A percentile compares a stretch with the other conserved stretches of the same genome.
phyloP scores from a whole-genome alignment of 2,797 vertebrate genomes.

The Momotus momota region DNA sequence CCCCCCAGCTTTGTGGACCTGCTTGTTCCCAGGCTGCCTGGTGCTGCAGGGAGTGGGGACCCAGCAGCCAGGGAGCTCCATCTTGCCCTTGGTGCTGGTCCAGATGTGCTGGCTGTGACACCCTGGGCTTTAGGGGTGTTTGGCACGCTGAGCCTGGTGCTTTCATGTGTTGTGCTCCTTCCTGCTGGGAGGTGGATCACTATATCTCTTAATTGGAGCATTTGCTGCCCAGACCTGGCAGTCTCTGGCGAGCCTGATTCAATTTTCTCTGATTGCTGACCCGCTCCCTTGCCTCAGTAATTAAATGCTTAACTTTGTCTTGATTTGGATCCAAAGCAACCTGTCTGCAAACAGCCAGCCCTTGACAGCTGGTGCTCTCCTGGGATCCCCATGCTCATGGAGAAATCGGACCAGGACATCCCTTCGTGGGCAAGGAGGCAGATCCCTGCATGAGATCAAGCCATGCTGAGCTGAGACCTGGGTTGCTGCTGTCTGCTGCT shows the following conservation, averaged over 20 bases:
- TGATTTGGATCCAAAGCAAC: conserved; percentile 70
- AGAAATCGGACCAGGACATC: neutral
- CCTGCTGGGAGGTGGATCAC: neutral
- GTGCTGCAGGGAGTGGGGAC: accelerated
- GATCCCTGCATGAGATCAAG: neutral
- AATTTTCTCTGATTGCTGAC: conserved; percentile 73
- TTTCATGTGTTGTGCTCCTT: neutral
- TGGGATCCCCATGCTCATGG: neutral
- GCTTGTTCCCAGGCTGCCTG: neutral
- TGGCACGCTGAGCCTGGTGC: neutral
- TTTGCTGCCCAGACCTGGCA: conserved; percentile 23
- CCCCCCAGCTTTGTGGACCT: neutral
- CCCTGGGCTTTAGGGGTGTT: neutral
- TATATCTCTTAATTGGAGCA: neutral
- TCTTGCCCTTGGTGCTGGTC: neutral
- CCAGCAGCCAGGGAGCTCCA: neutral
- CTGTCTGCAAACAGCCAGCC: neutral
- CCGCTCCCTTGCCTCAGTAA: conserved; percentile 64
- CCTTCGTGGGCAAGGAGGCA: neutral
- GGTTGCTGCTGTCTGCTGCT: neutral
- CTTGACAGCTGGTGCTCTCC: neutral
- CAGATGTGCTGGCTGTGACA: neutral
- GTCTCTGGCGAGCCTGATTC: conserved; percentile 70
- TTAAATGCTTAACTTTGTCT: conserved; percentile 75
- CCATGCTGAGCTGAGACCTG: neutral